phyloP scores from a whole-genome alignment of 2,797 vertebrate genomes.

The Myotis myotis region DNA sequence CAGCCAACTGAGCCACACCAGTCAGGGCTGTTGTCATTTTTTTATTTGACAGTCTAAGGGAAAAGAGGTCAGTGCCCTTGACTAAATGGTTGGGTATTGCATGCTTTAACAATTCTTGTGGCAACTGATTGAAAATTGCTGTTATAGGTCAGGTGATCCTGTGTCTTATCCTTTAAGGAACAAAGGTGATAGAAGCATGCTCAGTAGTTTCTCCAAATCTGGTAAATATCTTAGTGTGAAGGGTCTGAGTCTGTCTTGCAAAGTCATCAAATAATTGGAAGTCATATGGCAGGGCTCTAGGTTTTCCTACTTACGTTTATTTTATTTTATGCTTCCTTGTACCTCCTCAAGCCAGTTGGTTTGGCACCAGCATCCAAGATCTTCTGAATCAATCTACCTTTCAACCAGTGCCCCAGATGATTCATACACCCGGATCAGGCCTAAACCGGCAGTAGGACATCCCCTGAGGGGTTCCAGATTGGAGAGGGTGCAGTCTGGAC shows the following conservation, averaged over 20 bases:
- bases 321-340: background rate
- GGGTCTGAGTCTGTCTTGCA: background rate
- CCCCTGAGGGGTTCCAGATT: too few species aligned
- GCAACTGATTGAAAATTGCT: background rate
- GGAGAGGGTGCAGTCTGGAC: too few species aligned
- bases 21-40: background rate
- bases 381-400: background rate
- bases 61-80: background rate
- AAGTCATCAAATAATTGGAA: background rate
- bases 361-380: background rate
- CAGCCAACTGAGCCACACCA: background rate
- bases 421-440: fast-evolving
- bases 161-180: background rate
- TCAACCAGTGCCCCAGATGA: too few species aligned
- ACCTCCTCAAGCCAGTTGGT: background rate
- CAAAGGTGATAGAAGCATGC: too few species aligned
- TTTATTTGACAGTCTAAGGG: background rate
- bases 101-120: background rate
- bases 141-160: background rate
- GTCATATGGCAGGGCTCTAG: fast-evolving
- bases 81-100: background rate
- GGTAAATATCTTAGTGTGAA: background rate
- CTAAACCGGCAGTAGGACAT: too few species aligned
- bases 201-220: background rate
- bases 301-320: background rate